Conservation (phyloP, 2,797 vertebrate genomes). For the Pseudopleuronectes americanus region DNA sequence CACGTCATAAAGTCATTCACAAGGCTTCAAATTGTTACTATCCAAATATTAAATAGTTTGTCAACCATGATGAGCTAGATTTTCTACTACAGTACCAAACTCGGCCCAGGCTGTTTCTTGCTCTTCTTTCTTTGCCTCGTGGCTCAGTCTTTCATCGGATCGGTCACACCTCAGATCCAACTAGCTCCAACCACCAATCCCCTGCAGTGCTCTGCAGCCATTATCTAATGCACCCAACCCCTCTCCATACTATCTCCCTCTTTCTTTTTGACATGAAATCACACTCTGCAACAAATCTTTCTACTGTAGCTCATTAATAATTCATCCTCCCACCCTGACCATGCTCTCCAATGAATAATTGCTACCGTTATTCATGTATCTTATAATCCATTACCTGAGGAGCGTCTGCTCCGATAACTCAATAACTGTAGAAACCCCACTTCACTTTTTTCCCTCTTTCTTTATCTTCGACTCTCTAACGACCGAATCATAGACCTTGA, state of each 20-base stretch:
- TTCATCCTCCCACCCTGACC: conserved; percentile 38
- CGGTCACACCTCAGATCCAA: conserved; percentile 46
- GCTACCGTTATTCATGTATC: conserved; percentile 62
- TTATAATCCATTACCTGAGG: conserved; percentile 57
- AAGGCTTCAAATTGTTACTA: too few relatives aligned
- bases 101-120: conserved; percentile 40
- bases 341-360: conserved; percentile 62
- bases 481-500: conserved; percentile 3
- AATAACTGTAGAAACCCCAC: conserved; percentile 14
- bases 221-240: conserved; percentile 21
- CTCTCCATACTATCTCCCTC: background rate
- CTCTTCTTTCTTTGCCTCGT: conserved; percentile 27
- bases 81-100: too few relatives aligned
- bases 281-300: conserved; percentile 53
- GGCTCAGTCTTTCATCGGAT: conserved; percentile 36
- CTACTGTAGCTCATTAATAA: conserved; percentile 60
- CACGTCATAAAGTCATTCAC: too few relatives aligned
- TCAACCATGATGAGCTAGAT: too few relatives aligned
- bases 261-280: conserved; percentile 60
- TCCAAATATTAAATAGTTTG: too few relatives aligned
- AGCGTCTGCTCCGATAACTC: conserved; percentile 56
- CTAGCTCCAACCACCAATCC: conserved; percentile 12
- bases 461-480: background rate
- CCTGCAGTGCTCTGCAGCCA: conserved; percentile 25
- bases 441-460: background rate